Evolutionary conservation across 1,140 invertebrate genomes (phyloP).

Genomic region (Drosophila athabasca): DNA sequence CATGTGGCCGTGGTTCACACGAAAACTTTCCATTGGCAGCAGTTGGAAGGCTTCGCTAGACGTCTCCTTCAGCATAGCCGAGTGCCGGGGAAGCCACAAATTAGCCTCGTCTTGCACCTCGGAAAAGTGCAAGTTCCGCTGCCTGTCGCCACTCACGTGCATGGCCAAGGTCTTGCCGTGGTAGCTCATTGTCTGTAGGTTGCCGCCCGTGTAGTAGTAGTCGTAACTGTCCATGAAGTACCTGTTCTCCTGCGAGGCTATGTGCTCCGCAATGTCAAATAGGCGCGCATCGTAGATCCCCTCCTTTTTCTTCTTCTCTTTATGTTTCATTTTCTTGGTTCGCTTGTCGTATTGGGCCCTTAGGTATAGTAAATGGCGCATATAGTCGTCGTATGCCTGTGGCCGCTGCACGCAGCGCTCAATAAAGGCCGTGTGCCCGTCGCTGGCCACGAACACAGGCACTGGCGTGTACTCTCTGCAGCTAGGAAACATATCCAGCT

Average conservation of each 20-base stretch:
- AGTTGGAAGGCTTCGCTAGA: conserved; percentile 65
- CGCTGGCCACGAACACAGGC: conserved; percentile 42
- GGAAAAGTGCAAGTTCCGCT: conserved; percentile 48
- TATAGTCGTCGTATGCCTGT: conserved; percentile 28
- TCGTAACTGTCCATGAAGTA: conserved; percentile 66
- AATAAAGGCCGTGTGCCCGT: conserved; percentile 38
- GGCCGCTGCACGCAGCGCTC: conserved; percentile 43
- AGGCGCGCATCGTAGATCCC: conserved; percentile 29
- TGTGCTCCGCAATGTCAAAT: conserved; percentile 59
- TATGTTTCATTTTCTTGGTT: conserved; percentile 24
- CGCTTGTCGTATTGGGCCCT: conserved; percentile 1
- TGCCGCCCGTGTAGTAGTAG: conserved; percentile 69
- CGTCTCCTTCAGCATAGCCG: conserved; percentile 2
- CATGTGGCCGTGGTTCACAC: conserved; percentile 33
- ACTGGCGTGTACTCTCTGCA: conserved; percentile 36
- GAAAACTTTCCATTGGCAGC: conserved; percentile 31
- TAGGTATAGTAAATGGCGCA: not conserved
- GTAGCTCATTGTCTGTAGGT: conserved; percentile 37
- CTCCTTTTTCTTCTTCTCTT: conserved; percentile 33
- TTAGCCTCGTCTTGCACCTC: conserved; percentile 34
- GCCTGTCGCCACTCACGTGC: conserved; percentile 48
- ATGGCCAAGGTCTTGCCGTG: conserved; percentile 26
- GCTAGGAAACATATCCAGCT: conserved; percentile 39
- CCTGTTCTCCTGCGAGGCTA: conserved; percentile 52
- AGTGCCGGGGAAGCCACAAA: conserved; percentile 42